Evolutionary conservation across 2,797 vertebrate species (phyloP), one percentile per base, ranked within the genome.

Genomic region (Rhodeus uyekii): DNA sequence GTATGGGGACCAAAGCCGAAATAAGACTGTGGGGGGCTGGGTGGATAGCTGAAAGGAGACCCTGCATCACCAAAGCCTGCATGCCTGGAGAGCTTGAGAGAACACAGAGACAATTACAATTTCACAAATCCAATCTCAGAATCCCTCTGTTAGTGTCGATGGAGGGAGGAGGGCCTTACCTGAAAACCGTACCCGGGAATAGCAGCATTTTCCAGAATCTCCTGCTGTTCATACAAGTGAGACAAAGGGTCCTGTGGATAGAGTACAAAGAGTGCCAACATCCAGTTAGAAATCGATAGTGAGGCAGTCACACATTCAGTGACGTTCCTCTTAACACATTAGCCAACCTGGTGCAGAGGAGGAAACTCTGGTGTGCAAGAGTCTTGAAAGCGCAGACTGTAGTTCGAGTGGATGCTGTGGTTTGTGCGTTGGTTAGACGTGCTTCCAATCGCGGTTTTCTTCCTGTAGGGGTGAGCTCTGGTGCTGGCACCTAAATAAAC

Each of bases 381-480:
- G 53, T 97, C 95, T 79, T 93, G 94, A 42, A 95, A 89, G 78
- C 94, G 92, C 85, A 95, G 89, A 82, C 91, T 94, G 71, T 94
- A 95, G 73, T 89, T 92, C 0, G 90, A 87, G 77, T 94, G 90
- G 38, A 94, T 80, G 75, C 86, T 88, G 48, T 90, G 92, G 50
- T 90, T 87, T 3, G 87, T 22, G 60, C 93, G 90, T 64, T 94
- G 89, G 83, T 93, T 95, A 87, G 95, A 89, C 19, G 92, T 76
- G 34, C 92, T 94, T 81, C 94, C 93, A 42, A 94, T 88, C 4
- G 90, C 92, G 0, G 91, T 88, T 85, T 95, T 96, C 87, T 94
- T 95, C 81, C 92, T 94, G 78, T 94, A 97, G 42, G 89, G 92
- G 81, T 94, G 94, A 72, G 92, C 89, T 88, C 95, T 96, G 87